These are phyloP conservation scores for Metridium senile DNA, from an alignment of 92 coral and sea anemone genomes.

Conservation along the genomic window DNA sequence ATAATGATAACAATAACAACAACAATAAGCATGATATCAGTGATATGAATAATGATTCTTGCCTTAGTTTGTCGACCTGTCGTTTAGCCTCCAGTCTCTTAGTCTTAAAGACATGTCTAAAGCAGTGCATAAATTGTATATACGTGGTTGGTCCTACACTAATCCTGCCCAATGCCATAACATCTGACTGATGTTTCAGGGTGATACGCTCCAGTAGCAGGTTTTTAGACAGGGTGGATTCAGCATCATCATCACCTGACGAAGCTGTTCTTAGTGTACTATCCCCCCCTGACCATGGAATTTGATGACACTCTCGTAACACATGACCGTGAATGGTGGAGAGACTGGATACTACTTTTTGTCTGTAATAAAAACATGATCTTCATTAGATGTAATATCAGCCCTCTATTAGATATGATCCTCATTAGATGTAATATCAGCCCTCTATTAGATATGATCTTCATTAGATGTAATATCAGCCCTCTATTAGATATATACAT, in stretches of 20 bases:
- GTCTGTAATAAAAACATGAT: slow-evolving; percentile 40
- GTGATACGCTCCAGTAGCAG: slow-evolving; percentile 80
- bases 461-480: too few relatives aligned
- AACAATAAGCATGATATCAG: neutral
- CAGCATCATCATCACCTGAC: slow-evolving; percentile 47
- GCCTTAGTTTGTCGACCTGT: slow-evolving; percentile 75
- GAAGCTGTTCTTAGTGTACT: slow-evolving; percentile 36
- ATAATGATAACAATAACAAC: neutral
- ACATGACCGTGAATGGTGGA: slow-evolving; percentile 95
- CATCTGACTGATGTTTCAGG: slow-evolving; percentile 75
- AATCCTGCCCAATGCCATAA: slow-evolving; percentile 65
- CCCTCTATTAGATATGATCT: too few relatives aligned
- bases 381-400: neutral
- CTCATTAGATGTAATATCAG: too few relatives aligned
- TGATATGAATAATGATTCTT: neutral
- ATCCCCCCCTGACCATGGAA: slow-evolving; percentile 94
- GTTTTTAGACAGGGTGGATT: slow-evolving; percentile 66
- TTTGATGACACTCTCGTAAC: slow-evolving; percentile 91
- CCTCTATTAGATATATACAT: too few relatives aligned
- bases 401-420: neutral
- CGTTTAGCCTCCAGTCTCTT: slow-evolving; percentile 72
- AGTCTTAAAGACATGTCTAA: slow-evolving; percentile 83
- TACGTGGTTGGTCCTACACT: slow-evolving; percentile 96
- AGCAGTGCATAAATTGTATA: slow-evolving; percentile 89
- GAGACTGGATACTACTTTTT: slow-evolving; percentile 79